Evolutionary conservation across 2,797 vertebrate species (phyloP).

Genomic region (Phrynocephalus forsythii): DNA sequence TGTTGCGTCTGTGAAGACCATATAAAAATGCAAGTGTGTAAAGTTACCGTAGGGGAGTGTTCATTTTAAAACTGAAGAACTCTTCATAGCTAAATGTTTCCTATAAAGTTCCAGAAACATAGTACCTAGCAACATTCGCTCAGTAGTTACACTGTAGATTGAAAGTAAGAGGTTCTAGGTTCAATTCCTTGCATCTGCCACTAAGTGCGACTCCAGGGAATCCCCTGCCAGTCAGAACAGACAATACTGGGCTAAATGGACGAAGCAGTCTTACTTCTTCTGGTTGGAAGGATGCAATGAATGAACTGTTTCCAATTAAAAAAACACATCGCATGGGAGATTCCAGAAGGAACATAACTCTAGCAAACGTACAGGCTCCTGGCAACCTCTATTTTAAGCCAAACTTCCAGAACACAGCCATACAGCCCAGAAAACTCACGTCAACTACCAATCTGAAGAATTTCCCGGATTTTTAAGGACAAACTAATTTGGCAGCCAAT

Average conservation of each 20-base stretch:
- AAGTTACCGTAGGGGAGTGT: background rate
- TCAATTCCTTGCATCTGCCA: background rate
- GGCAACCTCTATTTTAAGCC: no score
- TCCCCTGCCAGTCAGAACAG: background rate
- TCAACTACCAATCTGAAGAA: conserved; percentile 10
- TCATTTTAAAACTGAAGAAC: background rate
- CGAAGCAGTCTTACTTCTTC: conserved; percentile 67
- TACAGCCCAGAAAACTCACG: conserved; percentile 4
- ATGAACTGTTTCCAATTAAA: conserved; percentile 48
- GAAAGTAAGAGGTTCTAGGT: no score
- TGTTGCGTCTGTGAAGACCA: background rate
- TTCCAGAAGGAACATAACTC: conserved; percentile 45
- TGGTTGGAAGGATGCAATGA: conserved; percentile 75
- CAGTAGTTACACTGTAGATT: background rate
- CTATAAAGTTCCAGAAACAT: background rate
- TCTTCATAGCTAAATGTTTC: background rate
- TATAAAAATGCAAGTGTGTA: background rate
- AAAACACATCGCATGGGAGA: background rate
- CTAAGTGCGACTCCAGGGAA: background rate
- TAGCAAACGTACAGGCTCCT: conserved; percentile 6
- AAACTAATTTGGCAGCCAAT: conserved; percentile 5
- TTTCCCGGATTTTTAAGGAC: background rate
- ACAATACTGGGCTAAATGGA: background rate
- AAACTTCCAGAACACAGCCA: no score
- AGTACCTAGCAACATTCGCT: conserved; percentile 30